A percentile compares a stretch with the other conserved stretches of the same genome.
These are phyloP conservation scores for Hypomecis punctinalis DNA, from an alignment of 2,888 invertebrate genomes.

Conservation along the genomic window DNA sequence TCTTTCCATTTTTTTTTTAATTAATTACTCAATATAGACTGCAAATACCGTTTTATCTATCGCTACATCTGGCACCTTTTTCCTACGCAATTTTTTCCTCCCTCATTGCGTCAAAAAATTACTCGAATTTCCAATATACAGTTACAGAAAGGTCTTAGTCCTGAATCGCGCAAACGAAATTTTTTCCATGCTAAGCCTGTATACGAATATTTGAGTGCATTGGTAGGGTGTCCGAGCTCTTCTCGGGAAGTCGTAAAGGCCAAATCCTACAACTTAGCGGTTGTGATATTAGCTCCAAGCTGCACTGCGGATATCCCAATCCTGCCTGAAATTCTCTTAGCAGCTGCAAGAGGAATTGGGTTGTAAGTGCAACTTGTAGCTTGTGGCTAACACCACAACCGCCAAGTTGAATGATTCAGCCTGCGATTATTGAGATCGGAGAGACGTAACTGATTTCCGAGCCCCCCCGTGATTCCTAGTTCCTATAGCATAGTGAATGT, in stretches of 20 bases:
- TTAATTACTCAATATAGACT: background rate
- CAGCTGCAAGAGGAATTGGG: too few species aligned
- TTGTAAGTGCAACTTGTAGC: too few species aligned
- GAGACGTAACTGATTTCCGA: conserved; percentile 43
- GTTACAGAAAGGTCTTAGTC: background rate
- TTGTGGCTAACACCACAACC: too few species aligned
- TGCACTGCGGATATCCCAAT: too few species aligned
- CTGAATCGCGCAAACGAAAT: conserved; percentile 54
- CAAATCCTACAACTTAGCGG: too few species aligned
- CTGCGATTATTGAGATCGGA: conserved; percentile 49
- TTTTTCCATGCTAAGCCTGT: conserved; percentile 30
- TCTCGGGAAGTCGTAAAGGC: conserved; percentile 63
- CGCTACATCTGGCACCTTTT: background rate
- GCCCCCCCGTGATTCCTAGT: conserved; percentile 43
- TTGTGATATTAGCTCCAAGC: too few species aligned
- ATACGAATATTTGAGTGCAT: conserved; percentile 11
- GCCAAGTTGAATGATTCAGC: conserved; percentile 24
- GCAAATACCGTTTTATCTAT: background rate
- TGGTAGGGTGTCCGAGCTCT: conserved; percentile 69
- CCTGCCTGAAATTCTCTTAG: too few species aligned
- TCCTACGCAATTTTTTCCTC: background rate
- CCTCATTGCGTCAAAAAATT: too few species aligned
- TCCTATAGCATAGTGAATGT: conserved; percentile 37
- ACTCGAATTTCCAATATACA: background rate
- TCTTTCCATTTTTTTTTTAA: background rate